Base-by-base conservation (phyloP, 2,113 vertebrate genomes). In the Heterocephalus glaber region DNA sequence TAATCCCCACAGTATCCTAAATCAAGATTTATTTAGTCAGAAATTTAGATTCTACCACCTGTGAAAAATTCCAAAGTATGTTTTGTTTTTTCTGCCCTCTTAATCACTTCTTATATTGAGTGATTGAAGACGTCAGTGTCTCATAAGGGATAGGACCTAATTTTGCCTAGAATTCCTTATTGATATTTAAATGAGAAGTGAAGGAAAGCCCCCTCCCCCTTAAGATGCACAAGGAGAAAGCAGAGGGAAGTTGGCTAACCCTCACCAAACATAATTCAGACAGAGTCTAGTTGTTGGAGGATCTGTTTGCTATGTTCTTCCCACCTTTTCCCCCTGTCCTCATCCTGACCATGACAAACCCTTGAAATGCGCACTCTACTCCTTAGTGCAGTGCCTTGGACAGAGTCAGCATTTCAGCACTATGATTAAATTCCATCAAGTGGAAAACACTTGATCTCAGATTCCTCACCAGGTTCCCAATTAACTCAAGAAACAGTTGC, bases 171-270 rank as follows among this genome's bases (percentile, higher is more conserved):
- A 91, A 24, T 84, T 22, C 8, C 11, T 54, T 74, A 38, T 56
- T 80, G 14, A 60, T 61, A 86, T 89, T 70, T 90, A 68, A 96
- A 84, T 94, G 44, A 79, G 72, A 92, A 80, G 52, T 38, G 13
- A 81, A 77, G 52, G 82, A 49, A 33, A 84, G 26, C 28, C 10
- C 4, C 77, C 54, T 22, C 77, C 47, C 10, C 4, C 66, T 81
- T 38, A 47, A 9, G 1, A 14, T 63, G 20, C 79, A 72, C 6
- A 17, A 26, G 17, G 26, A 82, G 17, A 84, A 74, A 68, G 33
- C 16, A 26, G 47, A 35, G 33, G 33, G 70, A 84, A 65, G 7
- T 66, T 20, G 16, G 2, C 68, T 41, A 30, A 2, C 7, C 17
- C 35, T 79, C 49, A n/a, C 76, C 24, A 49, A 65, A 68, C 4